Evolutionary conservation across 2,797 vertebrate species (phyloP), one percentile per base, ranked within the genome.

Genomic region (Thamnophis elegans): DNA sequence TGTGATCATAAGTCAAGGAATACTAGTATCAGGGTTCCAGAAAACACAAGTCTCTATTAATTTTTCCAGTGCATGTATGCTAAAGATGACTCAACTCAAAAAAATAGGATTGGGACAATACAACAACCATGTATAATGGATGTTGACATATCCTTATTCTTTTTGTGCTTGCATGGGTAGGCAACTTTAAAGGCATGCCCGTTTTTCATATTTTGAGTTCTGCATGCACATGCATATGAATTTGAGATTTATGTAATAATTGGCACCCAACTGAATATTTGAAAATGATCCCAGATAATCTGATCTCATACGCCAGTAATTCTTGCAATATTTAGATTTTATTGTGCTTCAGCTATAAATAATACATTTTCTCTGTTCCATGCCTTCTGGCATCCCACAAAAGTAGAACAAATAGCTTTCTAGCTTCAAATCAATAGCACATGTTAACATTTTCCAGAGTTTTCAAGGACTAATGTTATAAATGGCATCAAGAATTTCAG

Each of bases 291-390:
- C 65, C 25, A 22, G 78, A 94, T 89, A 18, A 92, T 92, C 36
- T 94, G 94, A 56, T 36, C 87, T 42, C 87, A 78, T 58, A 91
- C 65, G 90, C 93, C 60, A 93, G 60, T 93, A 95, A 65, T 3
- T 78, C 62, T 59, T 58, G 59, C 56, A 94, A 95, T 89, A 89
- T 91, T 89, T 87, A 54, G 1, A 3, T 91, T 96, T 90, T 93
- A 92, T n/a, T 73, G 28, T 92, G 90, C 12, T n/a, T 95, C 92
- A 11, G 22, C 28, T 93, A 85, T 95, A 97, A 97, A 97, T 92
- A 97, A 95, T 91, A 96, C 32, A 94, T 94, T 91, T 95, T 93
- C 91, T 95, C 93, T 94, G 96, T 96, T 96, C 95, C 73, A 94
- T 86, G 73, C 58, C 58, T 95, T 93, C 93, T 96, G 95, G 96